These are phyloP conservation scores for Aphelocoma coerulescens DNA, from an alignment of 2,113 vertebrate genomes.

Conservation along the genomic window DNA sequence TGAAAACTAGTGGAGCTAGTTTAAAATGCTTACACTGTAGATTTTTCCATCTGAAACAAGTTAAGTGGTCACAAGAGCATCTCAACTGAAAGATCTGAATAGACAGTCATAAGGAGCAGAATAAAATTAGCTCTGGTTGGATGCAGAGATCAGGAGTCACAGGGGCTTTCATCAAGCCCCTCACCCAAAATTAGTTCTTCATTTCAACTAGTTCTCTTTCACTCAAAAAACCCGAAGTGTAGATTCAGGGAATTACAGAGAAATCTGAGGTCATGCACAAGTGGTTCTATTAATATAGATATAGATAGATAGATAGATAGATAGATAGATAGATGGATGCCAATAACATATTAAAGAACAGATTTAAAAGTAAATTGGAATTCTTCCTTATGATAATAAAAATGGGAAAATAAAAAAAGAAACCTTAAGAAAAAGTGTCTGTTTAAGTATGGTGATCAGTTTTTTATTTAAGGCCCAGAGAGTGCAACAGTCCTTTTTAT, in stretches of 20 bases:
- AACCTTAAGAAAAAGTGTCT: neutral
- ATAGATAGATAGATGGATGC: neutral
- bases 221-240: neutral
- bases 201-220: neutral
- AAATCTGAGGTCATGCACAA: neutral
- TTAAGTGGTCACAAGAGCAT: neutral
- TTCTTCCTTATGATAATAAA: neutral
- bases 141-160: neutral
- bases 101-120: neutral
- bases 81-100: neutral
- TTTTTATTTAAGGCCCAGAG: neutral
- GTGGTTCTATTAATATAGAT: neutral
- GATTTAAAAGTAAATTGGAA: neutral
- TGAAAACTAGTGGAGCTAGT: neutral
- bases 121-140: neutral
- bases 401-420: neutral
- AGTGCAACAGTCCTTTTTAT: neutral
- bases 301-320: accelerated
- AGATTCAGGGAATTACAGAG: neutral
- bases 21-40: neutral
- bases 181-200: neutral
- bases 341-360: neutral
- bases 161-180: neutral
- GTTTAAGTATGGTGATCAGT: neutral
- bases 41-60: neutral